Evolutionary conservation across 2,888 invertebrate species (phyloP), one percentile per base, ranked within the genome.

Genomic region (Pristionchus exspectatus): DNA sequence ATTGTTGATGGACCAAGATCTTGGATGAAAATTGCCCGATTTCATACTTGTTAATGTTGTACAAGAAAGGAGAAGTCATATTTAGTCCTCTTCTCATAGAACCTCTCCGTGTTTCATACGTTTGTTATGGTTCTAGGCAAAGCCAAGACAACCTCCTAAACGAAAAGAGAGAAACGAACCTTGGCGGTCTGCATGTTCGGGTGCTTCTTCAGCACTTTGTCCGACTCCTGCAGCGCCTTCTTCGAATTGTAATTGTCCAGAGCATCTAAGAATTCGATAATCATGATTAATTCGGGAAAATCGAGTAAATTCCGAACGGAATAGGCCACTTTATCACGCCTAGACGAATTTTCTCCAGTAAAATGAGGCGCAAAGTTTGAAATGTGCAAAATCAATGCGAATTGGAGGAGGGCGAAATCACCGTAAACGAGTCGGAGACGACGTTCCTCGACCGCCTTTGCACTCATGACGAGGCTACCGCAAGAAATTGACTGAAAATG

Each of bases 211-310:
- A 99, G 96, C 88, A 99, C 97, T 96, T 98, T 98, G 92, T 99
- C 98, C 24, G 98, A 98, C 96, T 99, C 98, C 95, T 98, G 98
- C 81, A 99, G 96, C 0, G 98, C 98, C 95, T 98, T 98, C 95
- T 98, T 98, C 96, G 98, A 98, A 96, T 98, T 98, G 24, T 98
- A 98, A 96, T 97, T 97, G 96, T 99, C 99, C 94, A 99, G 88
- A 5, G 91, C 90, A 88, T 93, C 93, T 93, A 86, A 59, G 90
- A 91, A 81, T 30, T 27, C 14, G 16, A 59, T 38, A 30, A 83
- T 56, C 33, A 69, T 24, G n/a, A 50, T 50, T 1, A 12, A 3
- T 50, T 9, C 44, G 44, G 10, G 4, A 50, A 38, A 50, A 50
- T 50, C 12, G 44, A 50, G 44, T 9, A 50, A 50, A 50, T 50